Percentiles rank a stretch among this genome's conserved stretches.
Conservation (phyloP, 2,888 invertebrate genomes). For the Ophion slaviceki region DNA sequence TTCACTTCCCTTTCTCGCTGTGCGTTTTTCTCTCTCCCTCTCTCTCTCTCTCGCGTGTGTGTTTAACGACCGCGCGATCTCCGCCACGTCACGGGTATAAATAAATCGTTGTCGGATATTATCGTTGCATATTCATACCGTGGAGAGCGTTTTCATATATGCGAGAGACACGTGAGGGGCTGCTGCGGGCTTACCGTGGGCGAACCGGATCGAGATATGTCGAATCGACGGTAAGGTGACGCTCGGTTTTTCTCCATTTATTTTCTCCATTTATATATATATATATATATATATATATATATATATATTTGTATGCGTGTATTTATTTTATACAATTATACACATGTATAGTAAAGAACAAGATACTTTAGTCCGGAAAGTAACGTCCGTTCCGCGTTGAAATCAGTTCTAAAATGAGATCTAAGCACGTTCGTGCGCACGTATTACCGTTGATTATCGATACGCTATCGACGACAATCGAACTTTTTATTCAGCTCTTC, state of each 20-base stretch:
- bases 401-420: slow-evolving; percentile 14
- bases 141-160: slow-evolving; percentile 53
- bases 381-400: slow-evolving; percentile 20
- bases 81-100: slow-evolving; percentile 81
- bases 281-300: not conserved
- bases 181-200: slow-evolving; percentile 78
- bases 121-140: slow-evolving; percentile 82
- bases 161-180: slow-evolving; percentile 68
- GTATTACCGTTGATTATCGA: slow-evolving; percentile 9
- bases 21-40: not conserved
- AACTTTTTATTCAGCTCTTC: not conserved
- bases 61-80: slow-evolving; percentile 72
- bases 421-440: not conserved
- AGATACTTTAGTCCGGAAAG: slow-evolving; percentile 36
- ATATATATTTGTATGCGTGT: slow-evolving; percentile 9
- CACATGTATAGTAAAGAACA: not conserved
- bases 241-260: slow-evolving; percentile 62
- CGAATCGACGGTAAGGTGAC: slow-evolving; percentile 77
- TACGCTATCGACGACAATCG: not conserved
- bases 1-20: not conserved
- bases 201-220: slow-evolving; percentile 83
- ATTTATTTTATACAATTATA: slow-evolving; percentile 8
- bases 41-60: slow-evolving; percentile 36
- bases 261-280: slow-evolving; percentile 1
- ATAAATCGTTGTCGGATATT: slow-evolving; percentile 78